phyloP scores from a whole-genome alignment of 2,113 vertebrate species.

The Taurulus bubalis region DNA sequence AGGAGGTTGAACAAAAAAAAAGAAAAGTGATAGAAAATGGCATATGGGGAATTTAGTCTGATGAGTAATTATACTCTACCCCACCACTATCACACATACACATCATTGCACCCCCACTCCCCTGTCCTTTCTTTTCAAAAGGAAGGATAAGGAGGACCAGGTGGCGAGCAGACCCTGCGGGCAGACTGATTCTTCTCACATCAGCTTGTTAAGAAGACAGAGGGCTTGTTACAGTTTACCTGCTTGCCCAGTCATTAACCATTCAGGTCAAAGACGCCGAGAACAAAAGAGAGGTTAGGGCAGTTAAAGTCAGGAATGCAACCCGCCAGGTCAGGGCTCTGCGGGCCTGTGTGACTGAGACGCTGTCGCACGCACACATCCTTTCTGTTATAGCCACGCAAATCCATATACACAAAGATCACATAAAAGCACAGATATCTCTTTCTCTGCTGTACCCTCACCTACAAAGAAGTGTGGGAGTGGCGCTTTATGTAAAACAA shows the following conservation, averaged over 20 bases:
- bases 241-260: conserved; percentile 53
- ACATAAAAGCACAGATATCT: conserved; percentile 18
- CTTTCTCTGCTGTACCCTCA: conserved; percentile 1
- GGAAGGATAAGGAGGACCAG: conserved; percentile 36
- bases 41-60: conserved; percentile 61
- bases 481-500: conserved; percentile 31
- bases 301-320: conserved; percentile 76
- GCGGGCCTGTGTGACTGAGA: conserved; percentile 28
- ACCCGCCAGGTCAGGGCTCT: conserved; percentile 60
- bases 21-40: conserved; percentile 21
- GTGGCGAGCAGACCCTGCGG: conserved; percentile 43
- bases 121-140: conserved; percentile 29
- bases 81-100: conserved; percentile 13
- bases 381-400: conserved; percentile 29
- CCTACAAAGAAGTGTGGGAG: conserved; percentile 26
- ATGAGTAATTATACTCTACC: conserved; percentile 70
- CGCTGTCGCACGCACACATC: conserved; percentile 39
- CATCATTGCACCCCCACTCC: conserved; percentile 16
- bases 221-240: conserved; percentile 65
- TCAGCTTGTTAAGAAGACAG: conserved; percentile 42
- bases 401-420: conserved; percentile 50
- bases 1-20: not conserved
- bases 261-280: conserved; percentile 53
- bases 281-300: conserved; percentile 71
- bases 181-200: conserved; percentile 31